phyloP scores from a whole-genome alignment of 2,113 vertebrate genomes.

The Ceyx melanurus region DNA sequence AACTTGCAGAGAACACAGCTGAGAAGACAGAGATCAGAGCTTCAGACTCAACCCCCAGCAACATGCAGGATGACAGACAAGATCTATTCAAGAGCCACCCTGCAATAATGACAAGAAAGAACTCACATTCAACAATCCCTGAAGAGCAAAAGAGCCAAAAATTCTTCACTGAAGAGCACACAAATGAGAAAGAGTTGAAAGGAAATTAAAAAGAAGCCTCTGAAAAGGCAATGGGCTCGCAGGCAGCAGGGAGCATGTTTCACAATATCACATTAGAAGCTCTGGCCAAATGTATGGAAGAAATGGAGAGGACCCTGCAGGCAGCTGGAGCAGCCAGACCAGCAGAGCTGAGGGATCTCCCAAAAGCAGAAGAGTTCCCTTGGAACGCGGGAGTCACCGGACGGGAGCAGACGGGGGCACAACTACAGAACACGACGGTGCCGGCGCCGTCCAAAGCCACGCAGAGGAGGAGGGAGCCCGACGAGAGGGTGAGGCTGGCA shows the following conservation, averaged over 20 bases:
- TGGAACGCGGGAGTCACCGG: not conserved
- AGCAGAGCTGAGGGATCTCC: not conserved
- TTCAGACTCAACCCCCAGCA: not conserved
- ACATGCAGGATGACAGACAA: not conserved
- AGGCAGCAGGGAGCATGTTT: not conserved
- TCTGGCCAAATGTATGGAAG: not conserved
- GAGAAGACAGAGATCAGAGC: not conserved
- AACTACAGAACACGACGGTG: accelerated
- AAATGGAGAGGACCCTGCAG: not conserved
- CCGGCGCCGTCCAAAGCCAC: not conserved
- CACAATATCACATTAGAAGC: not conserved
- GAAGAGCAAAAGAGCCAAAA: not conserved
- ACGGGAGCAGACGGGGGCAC: not conserved
- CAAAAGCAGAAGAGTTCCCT: not conserved
- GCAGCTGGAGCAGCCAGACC: not conserved
- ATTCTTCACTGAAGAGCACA: not conserved
- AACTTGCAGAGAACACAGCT: not conserved
- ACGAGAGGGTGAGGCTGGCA: accelerated
- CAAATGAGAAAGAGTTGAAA: not conserved
- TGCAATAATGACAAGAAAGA: not conserved
- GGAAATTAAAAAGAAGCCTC: constrained; percentile 24
- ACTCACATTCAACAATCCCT: not conserved
- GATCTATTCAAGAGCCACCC: not conserved
- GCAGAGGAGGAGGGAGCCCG: not conserved
- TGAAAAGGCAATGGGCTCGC: not conserved